phyloP scores from a whole-genome alignment of 2,888 invertebrate genomes.

The Tetanocera ferruginea region DNA sequence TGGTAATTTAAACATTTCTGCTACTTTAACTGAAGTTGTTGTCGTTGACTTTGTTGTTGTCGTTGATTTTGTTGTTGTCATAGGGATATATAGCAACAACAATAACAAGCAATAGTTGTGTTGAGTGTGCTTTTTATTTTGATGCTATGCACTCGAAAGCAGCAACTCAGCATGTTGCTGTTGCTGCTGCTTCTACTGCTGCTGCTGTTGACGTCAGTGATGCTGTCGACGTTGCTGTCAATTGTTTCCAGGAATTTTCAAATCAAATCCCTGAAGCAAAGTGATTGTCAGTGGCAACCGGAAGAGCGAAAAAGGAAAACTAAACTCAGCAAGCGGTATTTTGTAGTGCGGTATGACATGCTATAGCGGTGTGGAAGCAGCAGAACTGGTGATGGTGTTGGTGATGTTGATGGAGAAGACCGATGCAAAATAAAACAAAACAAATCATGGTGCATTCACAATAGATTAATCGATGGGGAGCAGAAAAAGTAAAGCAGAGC shows the following conservation, averaged over 20 bases:
- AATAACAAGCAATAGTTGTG: background rate
- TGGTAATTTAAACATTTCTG: no score
- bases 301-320: conserved; percentile 27
- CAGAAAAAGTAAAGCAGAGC: background rate
- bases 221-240: conserved; percentile 34
- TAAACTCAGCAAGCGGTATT: background rate
- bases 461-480: background rate
- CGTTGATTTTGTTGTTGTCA: background rate
- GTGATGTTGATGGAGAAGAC: background rate
- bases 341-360: no score
- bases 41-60: background rate
- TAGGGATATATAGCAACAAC: background rate
- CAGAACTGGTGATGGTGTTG: no score
- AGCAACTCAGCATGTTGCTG: background rate
- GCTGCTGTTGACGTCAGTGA: background rate
- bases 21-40: background rate
- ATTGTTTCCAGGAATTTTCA: conserved; percentile 46
- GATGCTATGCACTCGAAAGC: conserved; percentile 6
- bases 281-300: conserved; percentile 45
- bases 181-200: background rate
- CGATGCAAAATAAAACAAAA: background rate
- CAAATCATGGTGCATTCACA: conserved; percentile 13
- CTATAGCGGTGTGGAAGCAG: no score
- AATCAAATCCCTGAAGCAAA: conserved; percentile 44
- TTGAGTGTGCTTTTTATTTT: background rate